Evolutionary conservation across 2,888 invertebrate genomes (phyloP), one percentile per base, ranked within the genome.

Genomic region (Melanostoma mellinum): DNA sequence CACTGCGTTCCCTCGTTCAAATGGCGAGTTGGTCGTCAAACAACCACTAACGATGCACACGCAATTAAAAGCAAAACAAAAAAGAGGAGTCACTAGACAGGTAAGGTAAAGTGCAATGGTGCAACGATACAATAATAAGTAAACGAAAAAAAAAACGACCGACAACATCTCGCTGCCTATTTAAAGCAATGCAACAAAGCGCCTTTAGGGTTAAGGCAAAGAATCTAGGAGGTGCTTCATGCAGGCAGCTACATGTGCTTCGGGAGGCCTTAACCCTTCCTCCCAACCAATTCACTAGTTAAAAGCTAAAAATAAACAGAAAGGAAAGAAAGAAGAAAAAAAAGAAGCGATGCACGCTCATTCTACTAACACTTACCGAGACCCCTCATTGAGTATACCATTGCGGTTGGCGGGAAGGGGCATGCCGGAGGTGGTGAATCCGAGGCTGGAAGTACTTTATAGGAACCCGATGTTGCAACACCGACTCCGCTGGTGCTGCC

Each of bases 361-460:
- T 89, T 89, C 90, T 91, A 91, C 91, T 91, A 90, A 91, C 91
- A 91, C 91, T 90, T 91, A 91, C 91, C 91, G 79, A 91, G 88
- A 86, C 91, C 91, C 85, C 93, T 91, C 89, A 93, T 92, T 40
- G 94, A 94, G 87, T 94, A 94, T 30, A 96, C 95, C 95, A 96
- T 96, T 46, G 96, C 96, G 36, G 96, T 96, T 10, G 96, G 96
- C 48, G 96, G 96, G 89, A 96, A 96, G 48, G 96, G 91, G 90
- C 87, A 92, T 86, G 86, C 89, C 77, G 87, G 90, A 58, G 91
- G 91, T 60, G 91, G 91, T 84, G 91, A 91, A 80, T 91, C 91
- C 58, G 90, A 91, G 75, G 90, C 91, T 87, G 91, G 91, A 89
- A 91, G 89, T 87, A 91, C 91, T 89, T 91, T 91, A 78, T 91